Conservation (phyloP, 2,888 invertebrate genomes). For the Teleogryllus oceanicus region DNA sequence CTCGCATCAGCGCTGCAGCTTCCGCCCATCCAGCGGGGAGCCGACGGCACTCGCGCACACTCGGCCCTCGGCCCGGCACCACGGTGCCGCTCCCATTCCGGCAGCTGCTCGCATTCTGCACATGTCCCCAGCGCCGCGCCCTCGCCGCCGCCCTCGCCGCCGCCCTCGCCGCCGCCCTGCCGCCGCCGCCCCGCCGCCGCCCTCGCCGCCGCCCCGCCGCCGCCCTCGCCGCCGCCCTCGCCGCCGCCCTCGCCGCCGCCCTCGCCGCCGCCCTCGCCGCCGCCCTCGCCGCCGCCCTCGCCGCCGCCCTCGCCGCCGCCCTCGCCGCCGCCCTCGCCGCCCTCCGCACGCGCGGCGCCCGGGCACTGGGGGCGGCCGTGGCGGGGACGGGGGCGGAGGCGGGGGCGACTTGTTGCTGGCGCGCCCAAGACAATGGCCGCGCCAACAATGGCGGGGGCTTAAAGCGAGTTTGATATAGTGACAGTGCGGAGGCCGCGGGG, state of each 20-base stretch:
- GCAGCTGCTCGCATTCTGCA: too few relatives aligned
- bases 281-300: too few relatives aligned
- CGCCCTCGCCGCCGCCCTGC: neutral
- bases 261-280: neutral
- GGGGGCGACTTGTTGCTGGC: neutral
- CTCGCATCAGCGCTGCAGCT: too few relatives aligned
- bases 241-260: neutral
- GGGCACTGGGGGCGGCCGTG: neutral
- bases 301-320: neutral
- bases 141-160: neutral
- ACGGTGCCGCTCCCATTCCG: too few relatives aligned
- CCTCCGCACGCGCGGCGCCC: neutral
- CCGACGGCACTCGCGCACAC: too few relatives aligned
- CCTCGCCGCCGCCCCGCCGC: neutral
- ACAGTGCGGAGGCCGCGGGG: neutral
- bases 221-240: neutral
- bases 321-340: neutral
- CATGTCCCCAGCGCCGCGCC: too few relatives aligned
- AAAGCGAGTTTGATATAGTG: constrained; percentile 10
- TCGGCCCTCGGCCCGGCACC: too few relatives aligned
- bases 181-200: neutral
- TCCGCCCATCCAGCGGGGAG: too few relatives aligned
- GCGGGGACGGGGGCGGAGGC: neutral
- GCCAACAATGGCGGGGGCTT: neutral
- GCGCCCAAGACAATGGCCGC: neutral